Base-by-base conservation (phyloP, 2,888 invertebrate genomes). In the Pasiphila rectangulata region DNA sequence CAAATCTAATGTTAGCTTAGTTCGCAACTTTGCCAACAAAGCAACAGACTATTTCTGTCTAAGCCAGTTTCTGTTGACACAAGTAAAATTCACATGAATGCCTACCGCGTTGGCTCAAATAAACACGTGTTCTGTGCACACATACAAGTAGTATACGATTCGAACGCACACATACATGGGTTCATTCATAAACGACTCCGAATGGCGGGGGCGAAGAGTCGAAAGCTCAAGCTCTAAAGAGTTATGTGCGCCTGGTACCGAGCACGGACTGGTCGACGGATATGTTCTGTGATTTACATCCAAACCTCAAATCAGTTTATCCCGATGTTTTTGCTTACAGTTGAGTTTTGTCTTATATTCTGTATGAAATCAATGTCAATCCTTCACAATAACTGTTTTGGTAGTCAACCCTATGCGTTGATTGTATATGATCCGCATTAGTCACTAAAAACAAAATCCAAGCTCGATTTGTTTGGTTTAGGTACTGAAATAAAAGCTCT, bases 41-140 rank as follows among this genome's bases (percentile, higher is more conserved):
- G 83, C 79, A 67, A 65, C 75, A 63, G 65, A 78, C 75, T 86
- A 85, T 86, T 85, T 82, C 77, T 79, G 84, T 77, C 66, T 65
- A 72, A 70, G 75, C 72, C 73, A 69, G 69, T 73, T 74, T 69
- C 70, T 86, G 85, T 85, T 85, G 85, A 85, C 83, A 82, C 72
- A 83, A 84, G 85, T 50, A 80, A 78, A 83, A 82, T 86, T 87
- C 85, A 83, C 85, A 84, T 84, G 81, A 86, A 83, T 84, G 85
- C 83, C 83, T 79, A 75, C 77, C 81, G 75, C 76, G 74, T 77
- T 75, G 76, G 66, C 64, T 77, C 75, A 72, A 78, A 81, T 73
- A 78, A 84, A 84, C 86, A 86, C 84, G 80, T 84, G 85, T 78
- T 70, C 62, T 60, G 59, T 40, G 69, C 76, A 73, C 75, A 64